phyloP scores from a whole-genome alignment of 1,140 invertebrate genomes.

The Lycorma delicatula region DNA sequence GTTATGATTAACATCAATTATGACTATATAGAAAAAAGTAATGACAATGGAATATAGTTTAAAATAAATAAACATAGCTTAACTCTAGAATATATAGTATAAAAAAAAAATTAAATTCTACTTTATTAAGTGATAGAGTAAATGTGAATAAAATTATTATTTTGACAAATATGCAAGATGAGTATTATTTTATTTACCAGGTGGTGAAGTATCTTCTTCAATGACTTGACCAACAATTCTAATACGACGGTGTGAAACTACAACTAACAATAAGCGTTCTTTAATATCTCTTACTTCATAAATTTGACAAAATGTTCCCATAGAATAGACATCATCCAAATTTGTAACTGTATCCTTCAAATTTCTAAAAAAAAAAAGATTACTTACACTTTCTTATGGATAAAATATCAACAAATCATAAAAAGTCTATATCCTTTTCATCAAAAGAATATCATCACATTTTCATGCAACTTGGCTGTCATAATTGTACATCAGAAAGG shows the following conservation, averaged over 20 bases:
- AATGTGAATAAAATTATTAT: too few relatives aligned
- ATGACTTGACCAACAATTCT: conserved; percentile 65
- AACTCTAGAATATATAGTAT: too few relatives aligned
- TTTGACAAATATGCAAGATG: neutral
- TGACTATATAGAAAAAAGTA: too few relatives aligned
- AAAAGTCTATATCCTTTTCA: neutral
- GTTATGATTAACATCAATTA: too few relatives aligned
- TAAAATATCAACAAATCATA: too few relatives aligned
- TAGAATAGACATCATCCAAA: conserved; percentile 77
- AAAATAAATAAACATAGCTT: too few relatives aligned
- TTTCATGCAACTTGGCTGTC: neutral
- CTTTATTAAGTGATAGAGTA: too few relatives aligned
- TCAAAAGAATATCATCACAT: neutral
- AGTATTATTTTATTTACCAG: conserved; percentile 30
- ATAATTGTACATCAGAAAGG: neutral
- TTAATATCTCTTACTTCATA: conserved; percentile 95
- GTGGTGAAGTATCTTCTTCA: conserved; percentile 40
- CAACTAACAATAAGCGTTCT: conserved; percentile 81
- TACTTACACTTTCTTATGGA: too few relatives aligned
- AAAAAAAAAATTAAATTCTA: too few relatives aligned
- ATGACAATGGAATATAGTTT: too few relatives aligned
- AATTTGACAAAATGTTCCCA: conserved; percentile 97
- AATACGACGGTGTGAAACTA: conserved; percentile 88
- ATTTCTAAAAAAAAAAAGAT: conserved; percentile 45
- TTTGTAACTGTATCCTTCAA: conserved; percentile 79